A percentile compares a stretch with the other conserved stretches of the same genome.
phyloP scores from a whole-genome alignment of 2,797 vertebrate species.

The Cuculus canorus region DNA sequence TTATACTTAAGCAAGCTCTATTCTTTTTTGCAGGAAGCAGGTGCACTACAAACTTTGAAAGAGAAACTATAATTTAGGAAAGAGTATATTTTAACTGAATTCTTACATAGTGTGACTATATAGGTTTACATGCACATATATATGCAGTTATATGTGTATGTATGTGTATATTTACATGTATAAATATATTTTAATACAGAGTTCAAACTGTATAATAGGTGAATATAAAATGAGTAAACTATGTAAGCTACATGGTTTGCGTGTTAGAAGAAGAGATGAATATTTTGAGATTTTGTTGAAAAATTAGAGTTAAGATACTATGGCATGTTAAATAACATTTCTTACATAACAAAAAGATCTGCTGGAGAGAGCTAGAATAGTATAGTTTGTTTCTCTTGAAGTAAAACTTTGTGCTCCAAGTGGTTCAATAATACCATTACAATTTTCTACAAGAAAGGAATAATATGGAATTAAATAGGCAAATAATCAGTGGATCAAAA shows the following conservation, averaged over 20 bases:
- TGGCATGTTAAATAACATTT: not conserved
- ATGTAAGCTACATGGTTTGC: not conserved
- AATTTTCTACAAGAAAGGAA: not conserved
- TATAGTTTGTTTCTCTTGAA: not conserved
- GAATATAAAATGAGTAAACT: not conserved
- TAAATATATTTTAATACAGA: not conserved
- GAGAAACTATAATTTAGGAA: not conserved
- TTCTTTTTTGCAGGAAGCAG: not conserved
- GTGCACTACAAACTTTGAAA: not conserved
- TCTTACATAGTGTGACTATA: not conserved
- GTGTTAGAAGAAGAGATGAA: not conserved
- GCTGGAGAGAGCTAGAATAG: not conserved
- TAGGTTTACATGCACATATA: not conserved
- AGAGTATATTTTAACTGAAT: not conserved
- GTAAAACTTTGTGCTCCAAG: not conserved
- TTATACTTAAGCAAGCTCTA: not conserved
- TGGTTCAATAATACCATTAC: not conserved
- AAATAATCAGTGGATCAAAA: not conserved
- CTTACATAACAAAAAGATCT: not conserved
- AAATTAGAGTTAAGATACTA: not conserved
- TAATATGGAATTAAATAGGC: not conserved
- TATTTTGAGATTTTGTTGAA: not conserved
- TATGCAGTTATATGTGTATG: not conserved
- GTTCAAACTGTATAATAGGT: not conserved
- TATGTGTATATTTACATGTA: not conserved